phyloP scores from a whole-genome alignment of 2,797 vertebrate genomes.

The Acanthurus leucopareius region DNA sequence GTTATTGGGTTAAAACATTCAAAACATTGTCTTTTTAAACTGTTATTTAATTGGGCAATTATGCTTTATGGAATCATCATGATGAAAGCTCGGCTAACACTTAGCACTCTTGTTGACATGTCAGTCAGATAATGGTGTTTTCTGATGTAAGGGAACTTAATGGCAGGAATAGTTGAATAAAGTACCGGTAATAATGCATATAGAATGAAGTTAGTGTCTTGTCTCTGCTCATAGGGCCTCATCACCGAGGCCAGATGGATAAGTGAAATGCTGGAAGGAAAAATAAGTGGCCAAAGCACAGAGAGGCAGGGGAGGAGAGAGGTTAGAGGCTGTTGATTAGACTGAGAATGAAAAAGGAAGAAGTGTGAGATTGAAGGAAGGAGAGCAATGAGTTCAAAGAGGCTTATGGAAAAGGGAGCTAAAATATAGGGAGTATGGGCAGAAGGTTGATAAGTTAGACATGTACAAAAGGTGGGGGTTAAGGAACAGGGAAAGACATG shows the following conservation, averaged over 20 bases:
- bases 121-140: slow-evolving; percentile 24
- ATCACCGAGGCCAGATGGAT: slow-evolving; percentile 19
- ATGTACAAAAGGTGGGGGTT: slow-evolving; percentile 7
- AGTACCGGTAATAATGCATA: slow-evolving; percentile 31
- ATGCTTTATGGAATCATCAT: slow-evolving; percentile 5
- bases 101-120: slow-evolving; percentile 27
- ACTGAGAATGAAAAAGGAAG: slow-evolving; percentile 6
- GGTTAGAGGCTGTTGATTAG: slow-evolving; percentile 31
- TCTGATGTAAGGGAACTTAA: slow-evolving; percentile 27
- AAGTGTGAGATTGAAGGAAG: slow-evolving; percentile 28
- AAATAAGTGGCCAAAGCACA: slow-evolving; percentile 25
- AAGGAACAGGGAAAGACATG: background rate
- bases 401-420: slow-evolving; percentile 24
- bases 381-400: slow-evolving; percentile 23
- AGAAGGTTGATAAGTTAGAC: slow-evolving; percentile 20
- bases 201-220: slow-evolving; percentile 23
- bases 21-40: background rate
- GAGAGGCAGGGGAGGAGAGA: slow-evolving; percentile 7
- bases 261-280: slow-evolving; percentile 35
- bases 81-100: slow-evolving; percentile 6
- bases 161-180: slow-evolving; percentile 11
- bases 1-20: background rate
- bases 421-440: slow-evolving; percentile 11
- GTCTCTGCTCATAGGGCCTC: slow-evolving; percentile 27
- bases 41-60: background rate